These are phyloP conservation scores for Azemiops feae DNA, from an alignment of 2,113 vertebrate species.

Conservation along the genomic window DNA sequence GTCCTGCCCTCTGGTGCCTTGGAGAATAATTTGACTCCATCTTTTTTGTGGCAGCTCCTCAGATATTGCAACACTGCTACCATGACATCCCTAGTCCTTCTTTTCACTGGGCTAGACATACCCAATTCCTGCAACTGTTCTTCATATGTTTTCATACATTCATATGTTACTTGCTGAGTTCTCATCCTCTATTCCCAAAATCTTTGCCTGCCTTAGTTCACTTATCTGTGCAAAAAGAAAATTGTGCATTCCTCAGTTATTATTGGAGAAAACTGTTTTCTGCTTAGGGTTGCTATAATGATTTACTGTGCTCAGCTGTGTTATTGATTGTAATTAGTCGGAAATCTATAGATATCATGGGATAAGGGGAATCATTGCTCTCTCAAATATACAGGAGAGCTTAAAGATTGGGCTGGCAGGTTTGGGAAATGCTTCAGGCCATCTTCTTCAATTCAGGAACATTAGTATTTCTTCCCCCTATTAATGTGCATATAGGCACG, in stretches of 20 bases:
- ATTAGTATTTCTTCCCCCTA: background rate
- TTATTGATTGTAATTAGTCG: background rate
- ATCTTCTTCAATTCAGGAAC: background rate
- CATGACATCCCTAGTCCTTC: background rate
- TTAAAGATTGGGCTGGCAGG: background rate
- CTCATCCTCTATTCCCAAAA: background rate
- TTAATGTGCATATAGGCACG: background rate
- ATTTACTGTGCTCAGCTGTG: background rate
- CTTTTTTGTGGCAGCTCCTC: background rate
- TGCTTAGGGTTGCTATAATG: background rate
- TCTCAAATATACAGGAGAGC: background rate
- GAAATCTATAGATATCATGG: background rate
- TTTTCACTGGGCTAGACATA: background rate
- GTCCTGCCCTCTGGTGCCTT: background rate
- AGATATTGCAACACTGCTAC: background rate
- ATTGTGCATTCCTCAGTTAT: background rate
- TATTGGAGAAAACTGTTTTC: background rate
- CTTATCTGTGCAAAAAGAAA: background rate
- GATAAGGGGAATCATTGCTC: background rate
- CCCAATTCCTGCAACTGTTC: background rate
- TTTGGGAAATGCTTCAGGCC: background rate
- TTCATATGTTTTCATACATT: background rate
- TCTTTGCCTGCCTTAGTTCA: background rate
- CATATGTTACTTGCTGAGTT: background rate
- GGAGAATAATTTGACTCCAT: background rate